Conservation (phyloP, 2,113 vertebrate species). For the Amphiprion percula region DNA sequence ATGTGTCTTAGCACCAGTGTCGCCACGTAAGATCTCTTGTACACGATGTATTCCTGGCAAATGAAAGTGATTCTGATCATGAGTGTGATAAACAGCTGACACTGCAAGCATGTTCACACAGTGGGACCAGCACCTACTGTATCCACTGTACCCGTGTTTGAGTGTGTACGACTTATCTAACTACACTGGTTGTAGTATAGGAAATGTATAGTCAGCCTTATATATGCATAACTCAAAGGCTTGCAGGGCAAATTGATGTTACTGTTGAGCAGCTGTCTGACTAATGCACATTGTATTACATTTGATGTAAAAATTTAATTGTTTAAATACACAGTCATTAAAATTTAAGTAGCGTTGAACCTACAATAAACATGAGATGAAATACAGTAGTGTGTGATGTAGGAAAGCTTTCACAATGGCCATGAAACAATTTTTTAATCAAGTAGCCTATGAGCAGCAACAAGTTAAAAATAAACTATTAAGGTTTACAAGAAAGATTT, state of each 20-base stretch:
- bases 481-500: too few species aligned
- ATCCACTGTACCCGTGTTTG: slow-evolving; percentile 5
- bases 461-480: neutral
- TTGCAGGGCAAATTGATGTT: neutral
- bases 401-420: neutral
- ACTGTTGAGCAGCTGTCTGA: neutral
- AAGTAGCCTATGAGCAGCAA: neutral
- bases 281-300: neutral
- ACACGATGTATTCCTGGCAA: slow-evolving; percentile 52
- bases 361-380: neutral
- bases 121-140: neutral
- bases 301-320: neutral
- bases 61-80: slow-evolving; percentile 51
- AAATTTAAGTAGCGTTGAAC: slow-evolving; percentile 3
- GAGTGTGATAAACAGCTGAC: slow-evolving; percentile 42
- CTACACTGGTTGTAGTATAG: neutral
- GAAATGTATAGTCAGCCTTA: neutral
- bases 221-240: neutral
- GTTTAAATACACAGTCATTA: slow-evolving; percentile 2
- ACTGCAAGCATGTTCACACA: slow-evolving; percentile 30
- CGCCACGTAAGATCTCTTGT: slow-evolving; percentile 51
- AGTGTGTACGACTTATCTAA: slow-evolving; percentile 11
- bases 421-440: neutral
- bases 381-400: neutral
- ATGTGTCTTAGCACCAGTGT: slow-evolving; percentile 54